Evolutionary conservation across 1,140 invertebrate species (phyloP), one percentile per base, ranked within the genome.

Genomic region (Neomicropteryx cornuta): DNA sequence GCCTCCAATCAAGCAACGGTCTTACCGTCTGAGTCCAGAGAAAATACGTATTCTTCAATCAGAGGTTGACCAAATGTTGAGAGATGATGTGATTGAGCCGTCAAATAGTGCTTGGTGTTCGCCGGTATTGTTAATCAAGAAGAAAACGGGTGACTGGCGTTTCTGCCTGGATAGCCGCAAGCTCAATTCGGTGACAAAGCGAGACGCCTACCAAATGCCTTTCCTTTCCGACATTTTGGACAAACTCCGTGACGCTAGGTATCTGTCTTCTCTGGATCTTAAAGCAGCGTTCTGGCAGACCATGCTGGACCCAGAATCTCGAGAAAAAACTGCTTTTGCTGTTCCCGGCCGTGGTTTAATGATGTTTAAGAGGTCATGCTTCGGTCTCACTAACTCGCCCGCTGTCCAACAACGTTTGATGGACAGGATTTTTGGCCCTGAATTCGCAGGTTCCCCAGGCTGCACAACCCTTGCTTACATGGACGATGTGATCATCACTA

Each of bases 401-500:
- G 27, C 44, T 18, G 43, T 39, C 5, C 43, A 32, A 16, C 31
- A 39, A 10, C 39, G 44, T 2, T 41, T 52, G 0, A 49, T 54
- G 32, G 6, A 27, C 14, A 32, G 41, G 1, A 44, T 55, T 18
- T 40, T 37, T 14, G 32, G 36, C 10, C 22, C 42, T 2, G 43
- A 55, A 8, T 46, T 55, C 13, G 46, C 49, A 8, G 8, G 23
- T 0, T 45, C 45, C 5, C n/a, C n/a, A n/a, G n/a, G n/a, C n/a
- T n/a, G n/a, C n/a, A n/a, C n/a, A n/a, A 47, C 53, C 0, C 56
- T 57, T 29, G 45, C 44, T 2, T 57, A 71, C 36, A 21, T 73
- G 0, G 70, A 74, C 45, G 71, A 76, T 37, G 51, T 72, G 2
- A 42, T 72, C 1, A 43, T 72, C 11, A 51, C 54, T 19, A 50